phyloP scores from a whole-genome alignment of 1,140 invertebrate genomes.

The Hyphantria cunea region DNA sequence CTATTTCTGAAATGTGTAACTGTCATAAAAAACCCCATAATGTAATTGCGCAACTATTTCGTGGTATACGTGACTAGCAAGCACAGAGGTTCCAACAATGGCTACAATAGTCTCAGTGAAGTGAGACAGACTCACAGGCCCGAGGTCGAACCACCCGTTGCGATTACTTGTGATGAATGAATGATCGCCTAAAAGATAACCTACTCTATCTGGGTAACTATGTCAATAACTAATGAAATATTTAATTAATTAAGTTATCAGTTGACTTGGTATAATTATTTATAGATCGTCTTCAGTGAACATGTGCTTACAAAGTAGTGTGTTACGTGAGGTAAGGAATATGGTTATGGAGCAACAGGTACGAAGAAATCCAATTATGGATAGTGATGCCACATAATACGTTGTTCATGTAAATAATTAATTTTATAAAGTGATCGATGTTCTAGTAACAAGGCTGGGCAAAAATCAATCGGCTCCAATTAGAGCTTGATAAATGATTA shows the following conservation, averaged over 20 bases:
- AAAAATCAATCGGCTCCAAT: too few relatives aligned
- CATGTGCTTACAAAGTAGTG: background rate
- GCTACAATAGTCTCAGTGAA: slow-evolving; percentile 25
- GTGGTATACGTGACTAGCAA: slow-evolving; percentile 53
- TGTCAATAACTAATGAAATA: slow-evolving; percentile 25
- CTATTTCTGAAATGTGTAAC: background rate
- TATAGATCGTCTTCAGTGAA: background rate
- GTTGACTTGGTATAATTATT: background rate
- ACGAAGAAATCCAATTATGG: too few relatives aligned
- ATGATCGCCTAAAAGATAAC: slow-evolving; percentile 24
- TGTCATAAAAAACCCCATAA: slow-evolving; percentile 43
- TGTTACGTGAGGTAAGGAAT: background rate
- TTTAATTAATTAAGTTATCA: slow-evolving; percentile 15
- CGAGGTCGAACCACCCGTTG: slow-evolving; percentile 31
- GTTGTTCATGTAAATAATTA: too few relatives aligned
- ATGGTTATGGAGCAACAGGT: background rate
- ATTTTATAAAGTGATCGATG: too few relatives aligned
- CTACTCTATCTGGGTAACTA: slow-evolving; percentile 19
- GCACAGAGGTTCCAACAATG: slow-evolving; percentile 15
- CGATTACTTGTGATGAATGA: slow-evolving; percentile 30
- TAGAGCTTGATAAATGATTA: too few relatives aligned
- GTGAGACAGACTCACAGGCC: background rate
- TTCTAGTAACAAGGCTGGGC: too few relatives aligned
- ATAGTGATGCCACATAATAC: too few relatives aligned
- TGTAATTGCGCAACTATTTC: slow-evolving; percentile 33